Conservation (phyloP, 2,797 vertebrate genomes). For the Xiphorhynchus erythropygius region DNA sequence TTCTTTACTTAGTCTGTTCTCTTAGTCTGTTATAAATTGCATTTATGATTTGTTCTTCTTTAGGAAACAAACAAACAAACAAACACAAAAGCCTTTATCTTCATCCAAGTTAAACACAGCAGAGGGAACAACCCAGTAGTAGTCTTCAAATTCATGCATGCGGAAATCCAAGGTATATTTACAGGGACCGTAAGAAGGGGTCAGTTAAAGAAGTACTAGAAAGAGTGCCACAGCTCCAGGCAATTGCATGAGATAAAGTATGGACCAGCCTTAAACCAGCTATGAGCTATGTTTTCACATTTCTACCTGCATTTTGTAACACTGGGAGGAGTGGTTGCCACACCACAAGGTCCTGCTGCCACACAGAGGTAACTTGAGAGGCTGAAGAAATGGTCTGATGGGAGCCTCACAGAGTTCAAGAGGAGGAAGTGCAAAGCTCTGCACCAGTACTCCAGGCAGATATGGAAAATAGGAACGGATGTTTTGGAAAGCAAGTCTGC, state of each 20-base stretch:
- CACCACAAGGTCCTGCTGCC: background rate
- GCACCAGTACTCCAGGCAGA: background rate
- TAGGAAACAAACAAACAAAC: background rate
- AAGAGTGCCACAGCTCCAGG: background rate
- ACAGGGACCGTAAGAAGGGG: background rate
- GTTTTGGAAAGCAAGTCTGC: background rate
- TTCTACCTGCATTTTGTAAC: background rate
- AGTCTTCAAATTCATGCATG: background rate
- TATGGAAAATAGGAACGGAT: background rate
- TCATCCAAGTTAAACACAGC: background rate
- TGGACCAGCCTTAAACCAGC: background rate
- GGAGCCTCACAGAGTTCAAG: background rate
- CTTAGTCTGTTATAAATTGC: background rate
- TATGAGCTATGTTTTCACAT: background rate
- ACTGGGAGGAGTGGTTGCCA: background rate
- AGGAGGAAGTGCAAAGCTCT: background rate
- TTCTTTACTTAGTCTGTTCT: background rate
- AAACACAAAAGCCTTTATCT: background rate
- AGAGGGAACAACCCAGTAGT: background rate
- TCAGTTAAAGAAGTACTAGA: background rate
- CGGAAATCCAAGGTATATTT: background rate
- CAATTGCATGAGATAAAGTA: background rate
- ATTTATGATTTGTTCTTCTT: background rate
- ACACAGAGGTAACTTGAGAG: fast-evolving
- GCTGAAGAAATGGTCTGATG: background rate